Evolutionary conservation across 2,113 vertebrate genomes (phyloP), one percentile per base, ranked within the genome.

Genomic region (Ranitomeya imitator): DNA sequence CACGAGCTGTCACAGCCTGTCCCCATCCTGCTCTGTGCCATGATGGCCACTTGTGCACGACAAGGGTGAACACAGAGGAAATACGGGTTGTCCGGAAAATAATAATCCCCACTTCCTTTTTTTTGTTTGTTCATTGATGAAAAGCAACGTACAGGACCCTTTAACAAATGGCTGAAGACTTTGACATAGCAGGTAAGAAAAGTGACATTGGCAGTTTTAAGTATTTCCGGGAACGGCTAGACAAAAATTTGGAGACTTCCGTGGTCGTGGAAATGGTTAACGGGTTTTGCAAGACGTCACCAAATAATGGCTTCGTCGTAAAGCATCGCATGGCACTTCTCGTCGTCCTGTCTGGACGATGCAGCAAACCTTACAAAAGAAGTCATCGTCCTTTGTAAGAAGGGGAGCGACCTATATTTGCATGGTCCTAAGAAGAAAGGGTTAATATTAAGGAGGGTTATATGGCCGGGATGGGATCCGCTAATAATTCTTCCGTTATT

Each of bases 131-230:
- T 37, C 45, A 69, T 73, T 51, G 26, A 76, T 88, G 86, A 67
- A 10, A 83, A 65, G 87, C 23, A 63, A 83, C 54, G 55, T 63
- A 4, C 59, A 78, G 51, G 60, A 63, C 51, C 69, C 59, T 71
- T 26, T 59, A 65, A 63, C 81, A 79, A 67, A 89, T 89, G 87
- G 87, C 87, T 51, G 87, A 89, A 69, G 87, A 89, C 71, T 89
- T 89, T 85, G 87, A 89, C 69, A 37, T 89, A 18, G 60, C 81
- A 85, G 87, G 87, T 89, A 89, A 85, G 87, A 71, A 26, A 54
- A 26, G 12, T 14, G 51, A 1, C 26, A 9, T 60, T 13, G 6
- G 7, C 13, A 15, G 8, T 11, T n/a, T 23, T 0, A 52, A 83
- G 31, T 14, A 7, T 67, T 13, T 5, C 45, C 37, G 19, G 19